A percentile compares a stretch with the other conserved stretches of the same genome.
Conservation (phyloP, 2,113 vertebrate species). For the Siphamia tubifer region DNA sequence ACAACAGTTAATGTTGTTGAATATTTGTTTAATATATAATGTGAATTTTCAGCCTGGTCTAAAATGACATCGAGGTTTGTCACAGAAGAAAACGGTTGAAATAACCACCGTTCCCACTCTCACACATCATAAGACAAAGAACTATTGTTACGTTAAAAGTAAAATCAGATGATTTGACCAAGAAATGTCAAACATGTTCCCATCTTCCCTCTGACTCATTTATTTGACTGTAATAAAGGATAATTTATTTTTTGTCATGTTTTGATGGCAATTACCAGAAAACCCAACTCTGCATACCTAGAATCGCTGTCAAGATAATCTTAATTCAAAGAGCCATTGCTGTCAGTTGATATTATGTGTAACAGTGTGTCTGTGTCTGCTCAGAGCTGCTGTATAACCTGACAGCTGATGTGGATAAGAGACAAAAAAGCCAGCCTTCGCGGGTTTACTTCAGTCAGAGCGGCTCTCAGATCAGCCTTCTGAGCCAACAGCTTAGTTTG, state of each 20-base stretch:
- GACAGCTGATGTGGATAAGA: constrained; percentile 90
- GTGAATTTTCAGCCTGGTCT: neutral
- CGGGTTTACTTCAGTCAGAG: constrained; percentile 87
- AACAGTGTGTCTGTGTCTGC: constrained; percentile 12
- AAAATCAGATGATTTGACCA: constrained; percentile 27
- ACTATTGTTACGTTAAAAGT: constrained; percentile 14
- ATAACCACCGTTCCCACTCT: constrained; percentile 3
- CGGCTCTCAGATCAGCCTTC: constrained; percentile 84
- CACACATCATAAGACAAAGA: neutral
- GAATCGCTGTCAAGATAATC: neutral
- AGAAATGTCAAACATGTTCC: constrained; percentile 23
- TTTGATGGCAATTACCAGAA: constrained; percentile 27
- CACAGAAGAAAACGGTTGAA: neutral
- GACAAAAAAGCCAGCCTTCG: constrained; percentile 85
- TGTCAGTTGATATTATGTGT: constrained; percentile 2
- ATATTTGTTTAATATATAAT: neutral
- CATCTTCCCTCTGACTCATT: constrained; percentile 13
- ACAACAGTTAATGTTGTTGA: neutral
- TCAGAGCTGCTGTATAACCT: constrained; percentile 91
- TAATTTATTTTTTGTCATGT: constrained; percentile 9
- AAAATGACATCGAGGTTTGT: neutral
- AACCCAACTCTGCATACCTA: constrained; percentile 37
- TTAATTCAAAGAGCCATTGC: neutral
- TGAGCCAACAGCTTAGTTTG: constrained; percentile 84
- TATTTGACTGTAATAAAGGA: constrained; percentile 9